Percentiles rank a stretch among this genome's conserved stretches.
Conservation (phyloP, 2,888 invertebrate genomes). For the Ceratothoa steindachneri region DNA sequence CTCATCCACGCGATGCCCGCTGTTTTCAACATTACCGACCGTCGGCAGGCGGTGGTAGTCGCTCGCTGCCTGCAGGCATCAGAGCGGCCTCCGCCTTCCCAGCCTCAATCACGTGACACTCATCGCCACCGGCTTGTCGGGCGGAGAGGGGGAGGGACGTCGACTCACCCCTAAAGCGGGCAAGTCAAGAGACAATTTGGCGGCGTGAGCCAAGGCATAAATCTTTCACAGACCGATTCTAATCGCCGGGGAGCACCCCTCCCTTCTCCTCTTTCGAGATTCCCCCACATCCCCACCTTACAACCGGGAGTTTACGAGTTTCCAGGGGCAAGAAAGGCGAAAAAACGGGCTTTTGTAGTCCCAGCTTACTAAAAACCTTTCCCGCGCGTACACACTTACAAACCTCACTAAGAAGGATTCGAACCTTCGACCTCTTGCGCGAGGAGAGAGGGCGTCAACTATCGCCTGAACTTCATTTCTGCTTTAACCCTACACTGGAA, state of each 20-base stretch:
- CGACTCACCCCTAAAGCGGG: background rate
- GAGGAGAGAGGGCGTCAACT: too few species aligned
- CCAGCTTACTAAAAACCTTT: too few species aligned
- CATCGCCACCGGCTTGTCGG: background rate
- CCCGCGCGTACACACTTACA: too few species aligned
- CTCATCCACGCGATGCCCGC: background rate
- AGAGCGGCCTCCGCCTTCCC: background rate
- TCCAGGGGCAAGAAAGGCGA: too few species aligned
- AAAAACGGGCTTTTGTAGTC: too few species aligned
- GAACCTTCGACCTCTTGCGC: too few species aligned
- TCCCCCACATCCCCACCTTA: background rate
- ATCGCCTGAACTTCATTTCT: too few species aligned
- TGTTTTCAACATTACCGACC: background rate
- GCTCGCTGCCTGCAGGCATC: too few species aligned
- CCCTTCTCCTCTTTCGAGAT: background rate
- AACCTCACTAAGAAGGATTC: too few species aligned
- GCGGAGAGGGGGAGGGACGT: background rate
- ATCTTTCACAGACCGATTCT: background rate
- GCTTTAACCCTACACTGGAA: too few species aligned
- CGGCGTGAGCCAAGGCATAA: background rate
- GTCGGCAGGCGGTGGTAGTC: too few species aligned
- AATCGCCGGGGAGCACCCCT: background rate
- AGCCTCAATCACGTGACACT: background rate
- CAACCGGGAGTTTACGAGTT: too few species aligned
- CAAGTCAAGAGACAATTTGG: background rate